Evolutionary conservation across 2,113 vertebrate genomes (phyloP).

Genomic region (Lampris megalopsis): DNA sequence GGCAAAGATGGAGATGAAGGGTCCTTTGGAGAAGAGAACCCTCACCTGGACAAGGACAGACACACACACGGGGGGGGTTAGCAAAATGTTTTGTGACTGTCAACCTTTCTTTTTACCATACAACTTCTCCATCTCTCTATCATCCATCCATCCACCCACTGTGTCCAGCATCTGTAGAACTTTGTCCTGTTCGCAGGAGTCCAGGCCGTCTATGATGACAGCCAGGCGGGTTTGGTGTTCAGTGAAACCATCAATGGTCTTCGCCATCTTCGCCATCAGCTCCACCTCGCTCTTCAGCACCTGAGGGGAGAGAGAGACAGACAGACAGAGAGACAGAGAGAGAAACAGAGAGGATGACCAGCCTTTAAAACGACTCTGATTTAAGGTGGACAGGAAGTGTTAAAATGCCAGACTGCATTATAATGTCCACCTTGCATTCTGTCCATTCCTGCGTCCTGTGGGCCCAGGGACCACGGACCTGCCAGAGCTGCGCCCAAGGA

Average conservation of each 20-base stretch:
- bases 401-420: too few relatives aligned
- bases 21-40: slow-evolving; percentile 95
- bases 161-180: slow-evolving; percentile 99
- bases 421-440: too few relatives aligned
- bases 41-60: slow-evolving; percentile 84
- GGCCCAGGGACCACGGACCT: too few relatives aligned
- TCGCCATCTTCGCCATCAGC: slow-evolving; percentile 97
- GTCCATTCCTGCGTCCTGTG: too few relatives aligned
- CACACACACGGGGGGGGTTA: neutral
- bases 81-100: too few relatives aligned
- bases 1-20: slow-evolving; percentile 97
- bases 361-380: too few relatives aligned
- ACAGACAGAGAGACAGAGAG: too few relatives aligned
- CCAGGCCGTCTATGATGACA: slow-evolving; percentile 96
- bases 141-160: slow-evolving; percentile 72
- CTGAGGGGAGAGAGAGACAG: slow-evolving; percentile 64
- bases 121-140: too few relatives aligned
- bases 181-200: slow-evolving; percentile 98
- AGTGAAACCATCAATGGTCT: slow-evolving; percentile 96
- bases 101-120: too few relatives aligned
- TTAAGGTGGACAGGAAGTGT: too few relatives aligned
- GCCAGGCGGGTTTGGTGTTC: slow-evolving; percentile 96
- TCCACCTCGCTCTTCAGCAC: slow-evolving; percentile 97
- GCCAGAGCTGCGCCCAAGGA: too few relatives aligned
- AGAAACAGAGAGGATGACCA: too few relatives aligned